These are phyloP conservation scores for Monodelphis domestica DNA, from an alignment of 2,797 vertebrate species.

Conservation along the genomic window DNA sequence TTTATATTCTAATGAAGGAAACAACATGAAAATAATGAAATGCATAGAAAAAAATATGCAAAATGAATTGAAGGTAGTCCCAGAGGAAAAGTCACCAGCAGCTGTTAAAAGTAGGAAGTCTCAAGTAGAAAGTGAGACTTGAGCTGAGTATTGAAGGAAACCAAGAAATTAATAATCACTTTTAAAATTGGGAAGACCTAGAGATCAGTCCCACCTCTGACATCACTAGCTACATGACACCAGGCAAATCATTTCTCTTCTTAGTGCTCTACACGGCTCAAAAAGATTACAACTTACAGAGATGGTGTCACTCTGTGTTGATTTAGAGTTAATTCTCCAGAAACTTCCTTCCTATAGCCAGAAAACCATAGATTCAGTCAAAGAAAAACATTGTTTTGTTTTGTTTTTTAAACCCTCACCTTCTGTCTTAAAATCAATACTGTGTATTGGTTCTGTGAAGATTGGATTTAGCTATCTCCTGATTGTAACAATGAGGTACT, in stretches of 20 bases:
- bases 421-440: too few relatives aligned
- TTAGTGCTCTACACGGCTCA: background rate
- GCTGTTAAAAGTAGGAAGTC: background rate
- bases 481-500: too few relatives aligned
- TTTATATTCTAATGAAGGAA: background rate
- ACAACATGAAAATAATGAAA: background rate
- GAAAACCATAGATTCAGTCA: background rate
- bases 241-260: background rate
- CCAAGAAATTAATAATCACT: background rate
- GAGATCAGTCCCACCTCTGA: background rate
- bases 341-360: background rate
- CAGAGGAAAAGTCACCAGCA: background rate
- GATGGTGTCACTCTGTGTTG: background rate
- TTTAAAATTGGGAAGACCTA: background rate
- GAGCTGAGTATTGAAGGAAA: background rate
- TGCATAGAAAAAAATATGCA: background rate
- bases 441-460: too few relatives aligned
- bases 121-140: background rate
- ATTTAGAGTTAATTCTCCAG: background rate
- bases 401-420: too few relatives aligned
- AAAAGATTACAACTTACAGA: background rate
- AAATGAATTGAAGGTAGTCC: background rate
- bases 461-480: too few relatives aligned
- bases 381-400: background rate
- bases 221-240: background rate